Evolutionary conservation across 2,888 invertebrate species (phyloP).

Genomic region (Polymixis flavicincta): DNA sequence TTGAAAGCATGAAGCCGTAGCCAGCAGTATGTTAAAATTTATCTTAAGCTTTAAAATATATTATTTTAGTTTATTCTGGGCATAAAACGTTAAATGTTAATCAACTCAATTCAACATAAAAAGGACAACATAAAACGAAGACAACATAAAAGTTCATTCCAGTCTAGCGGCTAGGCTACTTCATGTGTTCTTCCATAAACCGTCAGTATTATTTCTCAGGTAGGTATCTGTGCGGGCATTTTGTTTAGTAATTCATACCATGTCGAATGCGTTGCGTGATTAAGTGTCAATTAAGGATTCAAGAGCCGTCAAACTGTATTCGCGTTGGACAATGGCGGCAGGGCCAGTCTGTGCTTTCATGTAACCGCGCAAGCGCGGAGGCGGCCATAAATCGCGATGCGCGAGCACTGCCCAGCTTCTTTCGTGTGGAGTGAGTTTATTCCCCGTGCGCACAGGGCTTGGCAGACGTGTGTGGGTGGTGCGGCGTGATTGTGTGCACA

Average conservation of each 20-base stretch:
- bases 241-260: constrained; percentile 38
- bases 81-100: not conserved
- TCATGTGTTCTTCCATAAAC: constrained; percentile 2
- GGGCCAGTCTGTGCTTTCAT: constrained; percentile 67
- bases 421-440: constrained; percentile 64
- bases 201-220: constrained; percentile 11
- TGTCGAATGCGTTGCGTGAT: constrained; percentile 45
- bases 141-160: not conserved
- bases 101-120: not conserved
- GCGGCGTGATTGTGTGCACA: constrained; percentile 72
- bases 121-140: not conserved
- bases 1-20: not conserved
- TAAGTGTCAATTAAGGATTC: constrained; percentile 71
- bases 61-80: not conserved
- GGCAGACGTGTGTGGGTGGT: constrained; percentile 67
- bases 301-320: constrained; percentile 65
- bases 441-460: constrained; percentile 46
- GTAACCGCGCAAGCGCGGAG: constrained; percentile 68
- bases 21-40: not conserved
- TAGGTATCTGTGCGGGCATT: not conserved
- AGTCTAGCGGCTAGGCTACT: not conserved
- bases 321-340: constrained; percentile 65
- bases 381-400: constrained; percentile 75
- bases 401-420: constrained; percentile 63
- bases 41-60: not conserved